Conservation (phyloP, 2,888 invertebrate genomes). For the Lacanobia wlatinum region DNA sequence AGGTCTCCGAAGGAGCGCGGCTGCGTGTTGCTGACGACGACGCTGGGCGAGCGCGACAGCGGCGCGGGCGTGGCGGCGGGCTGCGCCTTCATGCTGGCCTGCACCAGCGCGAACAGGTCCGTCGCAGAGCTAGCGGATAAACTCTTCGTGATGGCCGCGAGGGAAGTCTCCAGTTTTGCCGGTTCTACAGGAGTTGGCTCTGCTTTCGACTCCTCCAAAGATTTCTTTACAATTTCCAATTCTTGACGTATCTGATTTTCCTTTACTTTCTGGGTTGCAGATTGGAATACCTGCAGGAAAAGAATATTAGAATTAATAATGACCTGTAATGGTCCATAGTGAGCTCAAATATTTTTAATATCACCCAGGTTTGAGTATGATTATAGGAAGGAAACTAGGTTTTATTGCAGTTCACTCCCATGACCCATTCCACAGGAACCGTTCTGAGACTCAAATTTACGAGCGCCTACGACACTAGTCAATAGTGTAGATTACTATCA, state of each 20-base stretch:
- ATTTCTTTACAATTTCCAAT: conserved; percentile 90
- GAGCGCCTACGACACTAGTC: too few relatives aligned
- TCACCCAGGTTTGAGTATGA: not conserved
- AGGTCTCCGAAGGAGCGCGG: conserved; percentile 84
- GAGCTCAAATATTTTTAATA: not conserved
- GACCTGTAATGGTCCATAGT: not conserved
- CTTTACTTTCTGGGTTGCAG: conserved; percentile 93
- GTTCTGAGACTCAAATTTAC: not conserved
- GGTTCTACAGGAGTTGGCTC: conserved; percentile 53
- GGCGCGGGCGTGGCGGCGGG: conserved; percentile 59
- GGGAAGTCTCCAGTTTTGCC: conserved; percentile 38
- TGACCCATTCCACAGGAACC: not conserved
- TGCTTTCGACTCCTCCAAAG: conserved; percentile 80
- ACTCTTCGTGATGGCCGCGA: conserved; percentile 68
- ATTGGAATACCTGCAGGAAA: conserved; percentile 91
- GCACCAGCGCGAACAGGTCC: conserved; percentile 83
- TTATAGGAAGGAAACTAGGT: not conserved
- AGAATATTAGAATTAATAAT: conserved; percentile 13
- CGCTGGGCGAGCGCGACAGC: conserved; percentile 64
- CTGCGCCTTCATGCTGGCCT: conserved; percentile 81
- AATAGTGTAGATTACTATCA: too few relatives aligned
- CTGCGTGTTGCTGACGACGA: conserved; percentile 76
- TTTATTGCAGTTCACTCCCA: not conserved
- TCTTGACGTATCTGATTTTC: conserved; percentile 91
- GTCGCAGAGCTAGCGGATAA: conserved; percentile 78